Evolutionary conservation across 2,888 invertebrate genomes (phyloP).

Genomic region (Amphipoea lucens): DNA sequence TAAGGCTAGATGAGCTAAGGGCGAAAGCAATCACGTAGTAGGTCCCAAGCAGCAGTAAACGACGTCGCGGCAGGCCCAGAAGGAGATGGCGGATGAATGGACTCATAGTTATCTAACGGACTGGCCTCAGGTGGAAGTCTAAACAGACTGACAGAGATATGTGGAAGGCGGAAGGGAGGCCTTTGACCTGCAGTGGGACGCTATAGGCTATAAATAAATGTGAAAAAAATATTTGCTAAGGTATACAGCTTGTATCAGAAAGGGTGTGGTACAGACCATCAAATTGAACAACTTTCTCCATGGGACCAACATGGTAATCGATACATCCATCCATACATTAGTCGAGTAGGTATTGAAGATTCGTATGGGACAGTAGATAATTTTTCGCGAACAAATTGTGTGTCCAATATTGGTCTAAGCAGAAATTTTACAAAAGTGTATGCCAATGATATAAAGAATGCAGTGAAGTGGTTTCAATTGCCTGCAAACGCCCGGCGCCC

Average conservation of each 20-base stretch:
- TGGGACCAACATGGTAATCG: no score
- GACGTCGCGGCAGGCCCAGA: no score
- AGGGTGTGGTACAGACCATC: no score
- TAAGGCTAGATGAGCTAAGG: not conserved
- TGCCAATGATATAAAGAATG: constrained; percentile 21
- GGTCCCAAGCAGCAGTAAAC: not conserved
- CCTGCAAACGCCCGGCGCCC: constrained; percentile 3
- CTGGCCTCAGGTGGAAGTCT: not conserved
- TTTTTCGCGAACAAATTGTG: no score
- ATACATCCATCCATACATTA: not conserved
- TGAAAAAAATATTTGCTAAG: not conserved
- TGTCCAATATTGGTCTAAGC: not conserved
- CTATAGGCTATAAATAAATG: not conserved
- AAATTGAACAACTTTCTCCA: no score
- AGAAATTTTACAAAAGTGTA: not conserved
- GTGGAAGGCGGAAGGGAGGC: not conserved
- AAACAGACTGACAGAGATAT: not conserved
- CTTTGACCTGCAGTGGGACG: not conserved
- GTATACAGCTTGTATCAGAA: not conserved
- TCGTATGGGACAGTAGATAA: no score
- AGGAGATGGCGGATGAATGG: not conserved
- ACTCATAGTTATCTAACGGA: not conserved
- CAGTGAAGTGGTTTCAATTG: constrained; percentile 6
- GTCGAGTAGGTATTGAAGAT: not conserved
- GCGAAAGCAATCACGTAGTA: not conserved